phyloP scores from a whole-genome alignment of 1,140 invertebrate genomes.

The Neocloeon triangulifer region DNA sequence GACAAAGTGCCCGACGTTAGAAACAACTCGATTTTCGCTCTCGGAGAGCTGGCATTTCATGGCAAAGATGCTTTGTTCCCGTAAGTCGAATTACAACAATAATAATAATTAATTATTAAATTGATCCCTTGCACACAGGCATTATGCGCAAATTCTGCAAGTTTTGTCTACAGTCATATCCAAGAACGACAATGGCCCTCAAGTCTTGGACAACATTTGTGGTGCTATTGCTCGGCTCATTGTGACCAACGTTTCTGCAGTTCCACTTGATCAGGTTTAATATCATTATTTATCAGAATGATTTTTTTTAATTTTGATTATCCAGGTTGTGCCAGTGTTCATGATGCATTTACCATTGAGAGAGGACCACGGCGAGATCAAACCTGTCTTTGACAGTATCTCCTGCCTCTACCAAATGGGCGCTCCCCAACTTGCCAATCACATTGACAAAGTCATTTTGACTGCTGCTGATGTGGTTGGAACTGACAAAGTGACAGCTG shows the following conservation, averaged over 20 bases:
- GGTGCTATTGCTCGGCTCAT: slow-evolving; percentile 53
- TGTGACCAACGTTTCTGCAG: slow-evolving; percentile 28
- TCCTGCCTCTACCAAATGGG: slow-evolving; percentile 31
- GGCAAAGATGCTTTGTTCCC: slow-evolving; percentile 29
- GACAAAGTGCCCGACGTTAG: slow-evolving; percentile 45
- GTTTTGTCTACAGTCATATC: slow-evolving; percentile 33
- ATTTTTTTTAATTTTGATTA: slow-evolving; percentile 10
- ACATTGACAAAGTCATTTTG: slow-evolving; percentile 24
- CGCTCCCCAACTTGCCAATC: slow-evolving; percentile 22
- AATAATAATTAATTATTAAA: slow-evolving; percentile 2
- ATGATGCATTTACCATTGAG: slow-evolving; percentile 44
- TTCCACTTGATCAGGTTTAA: slow-evolving; percentile 41
- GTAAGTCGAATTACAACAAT: slow-evolving; percentile 19
- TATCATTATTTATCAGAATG: no score
- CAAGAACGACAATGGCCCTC: slow-evolving; percentile 31
- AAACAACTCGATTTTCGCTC: slow-evolving; percentile 51
- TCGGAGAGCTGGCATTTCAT: slow-evolving; percentile 44
- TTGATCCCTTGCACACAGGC: slow-evolving; percentile 17
- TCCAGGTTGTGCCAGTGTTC: slow-evolving; percentile 44
- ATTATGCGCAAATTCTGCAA: slow-evolving; percentile 37
- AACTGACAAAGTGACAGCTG: slow-evolving; percentile 23
- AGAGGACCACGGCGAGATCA: slow-evolving; percentile 52
- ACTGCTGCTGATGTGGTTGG: slow-evolving; percentile 24
- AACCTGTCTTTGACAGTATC: slow-evolving; percentile 41
- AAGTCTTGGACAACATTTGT: slow-evolving; percentile 52